Conservation (phyloP, 2,888 invertebrate species). For the Conomelus anceps region DNA sequence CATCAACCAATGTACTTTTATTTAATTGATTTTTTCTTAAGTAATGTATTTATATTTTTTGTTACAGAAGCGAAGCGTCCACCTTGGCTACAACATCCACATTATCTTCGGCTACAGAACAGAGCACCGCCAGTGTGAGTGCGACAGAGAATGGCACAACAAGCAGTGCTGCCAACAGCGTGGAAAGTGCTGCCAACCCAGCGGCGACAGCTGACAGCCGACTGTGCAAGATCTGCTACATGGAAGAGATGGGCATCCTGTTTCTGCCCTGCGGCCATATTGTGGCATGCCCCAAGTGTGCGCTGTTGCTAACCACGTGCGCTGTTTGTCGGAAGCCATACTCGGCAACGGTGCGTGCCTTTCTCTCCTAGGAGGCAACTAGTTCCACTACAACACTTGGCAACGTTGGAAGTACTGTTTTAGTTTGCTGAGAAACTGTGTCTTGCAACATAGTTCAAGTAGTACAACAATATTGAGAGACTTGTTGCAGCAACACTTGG, state of each 20-base stretch:
- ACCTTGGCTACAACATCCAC: no score
- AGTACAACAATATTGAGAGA: no score
- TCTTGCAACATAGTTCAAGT: no score
- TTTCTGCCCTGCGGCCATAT: slow-evolving; percentile 95
- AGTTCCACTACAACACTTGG: no score
- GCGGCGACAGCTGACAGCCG: slow-evolving; percentile 25
- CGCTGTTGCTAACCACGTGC: slow-evolving; percentile 75
- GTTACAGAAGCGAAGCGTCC: neutral
- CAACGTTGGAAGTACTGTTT: no score
- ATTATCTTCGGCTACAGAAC: no score
- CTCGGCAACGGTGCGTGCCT: slow-evolving; percentile 58
- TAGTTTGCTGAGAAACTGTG: no score
- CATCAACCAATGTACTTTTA: neutral
- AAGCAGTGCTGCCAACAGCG: slow-evolving; percentile 1
- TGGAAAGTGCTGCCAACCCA: neutral
- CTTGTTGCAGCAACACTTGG: no score
- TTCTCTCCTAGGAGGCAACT: no score
- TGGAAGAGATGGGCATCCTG: slow-evolving; percentile 77
- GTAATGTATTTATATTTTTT: neutral
- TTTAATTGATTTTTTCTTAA: neutral
- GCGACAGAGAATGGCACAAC: neutral
- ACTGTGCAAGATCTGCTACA: slow-evolving; percentile 87
- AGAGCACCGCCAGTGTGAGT: no score
- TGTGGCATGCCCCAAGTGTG: slow-evolving; percentile 86
- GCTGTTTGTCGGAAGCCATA: slow-evolving; percentile 78